Base-by-base conservation (phyloP, 1,140 invertebrate species). In the Atta texana region DNA sequence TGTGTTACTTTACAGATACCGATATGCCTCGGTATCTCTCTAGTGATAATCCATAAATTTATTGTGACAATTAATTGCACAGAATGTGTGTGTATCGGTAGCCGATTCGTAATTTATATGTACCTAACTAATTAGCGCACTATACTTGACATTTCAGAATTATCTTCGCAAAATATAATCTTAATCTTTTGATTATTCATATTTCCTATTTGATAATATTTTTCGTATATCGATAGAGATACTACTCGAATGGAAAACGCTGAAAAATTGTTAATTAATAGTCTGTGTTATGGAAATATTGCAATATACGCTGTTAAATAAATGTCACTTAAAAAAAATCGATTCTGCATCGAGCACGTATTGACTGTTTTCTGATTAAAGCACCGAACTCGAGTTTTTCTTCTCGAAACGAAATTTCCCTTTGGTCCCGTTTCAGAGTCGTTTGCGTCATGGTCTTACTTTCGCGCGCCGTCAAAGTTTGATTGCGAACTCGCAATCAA, bases 401-500 rank as follows among this genome's bases (percentile, higher is more conserved):
- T 82, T 72, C 21, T 74, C 28, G n/a, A 72, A 57, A 74, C 34
- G 68, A 82, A 82, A 59, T 82, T 72, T 39, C 18, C 39, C 53
- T 16, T 12, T 21, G 63, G 31, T 59, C 53, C n/a, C 61, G 39
- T 74, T 49, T 76, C 55, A 12, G 12, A 59, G 24, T 59, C 18
- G 53, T 59, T 39, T 21, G 51, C 66, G 68, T 82, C 66, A 53
- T 49, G 21, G 21, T 44, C 24, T 82, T 82, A 82, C 24, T 74
- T 82, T 72, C 55, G 16, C 80, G 55, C 53, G 39, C 21, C 39
- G 51, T 1, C 78, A 61, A 74, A 82, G 53, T 82, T 74, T 74
- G 68, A 82, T 82, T 74, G 68, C 68, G 12, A 82, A 49, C 39
- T 74, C 53, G 68, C 68, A 74, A 82, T 82, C 80, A 74, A 49